Evolutionary conservation across 2,888 invertebrate genomes (phyloP), one percentile per base, ranked within the genome.

Genomic region (Tupiocoris notatus): DNA sequence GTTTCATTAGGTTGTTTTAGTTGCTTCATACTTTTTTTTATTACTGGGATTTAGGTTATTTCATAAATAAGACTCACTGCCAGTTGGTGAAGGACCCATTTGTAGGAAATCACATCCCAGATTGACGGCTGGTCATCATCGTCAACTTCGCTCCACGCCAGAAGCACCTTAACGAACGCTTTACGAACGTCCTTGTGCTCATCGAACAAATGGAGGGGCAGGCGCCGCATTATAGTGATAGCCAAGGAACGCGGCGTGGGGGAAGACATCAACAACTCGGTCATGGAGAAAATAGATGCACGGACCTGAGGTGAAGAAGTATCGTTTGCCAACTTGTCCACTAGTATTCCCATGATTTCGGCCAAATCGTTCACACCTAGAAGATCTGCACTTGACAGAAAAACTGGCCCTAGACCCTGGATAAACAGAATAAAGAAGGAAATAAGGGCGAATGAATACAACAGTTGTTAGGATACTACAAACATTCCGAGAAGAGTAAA

Each of bases 181-280:
- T 78, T 78, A 17, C 82, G 70, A n/a, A 82, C 82, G 23, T 77
- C 78, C 64, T 81, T 80, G 74, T 80, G 81, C 23, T 79, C 79
- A 65, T 82, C 82, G 71, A 81, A 79, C n/a, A 82, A 77, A 70
- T 79, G 71, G 12, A 77, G 21, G 2, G 77, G 66, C 71, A 82
- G 64, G 2, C 59, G 59, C 12, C 80, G 79, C n/a, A 81, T 57
- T 16, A 81, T 58, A 24, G 76, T 66, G 21, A 76, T 68, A 18
- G 81, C 76, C 62, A 79, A 75, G 24, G 24, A 16, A 24, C 79
- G 76, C 24, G 23, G 20, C 16, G 20, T 1, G 2, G 23, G n/a
- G 20, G 23, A n/a, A 0, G 39, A 57, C 1, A 82, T 54, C 68
- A 82, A 76, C 9, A 66, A 75, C 9, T 79, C 74, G 20, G 81